Evolutionary conservation across 53 echinoderm and acorn worm species (phyloP).

Genomic region (Hippasteria phrygiana): DNA sequence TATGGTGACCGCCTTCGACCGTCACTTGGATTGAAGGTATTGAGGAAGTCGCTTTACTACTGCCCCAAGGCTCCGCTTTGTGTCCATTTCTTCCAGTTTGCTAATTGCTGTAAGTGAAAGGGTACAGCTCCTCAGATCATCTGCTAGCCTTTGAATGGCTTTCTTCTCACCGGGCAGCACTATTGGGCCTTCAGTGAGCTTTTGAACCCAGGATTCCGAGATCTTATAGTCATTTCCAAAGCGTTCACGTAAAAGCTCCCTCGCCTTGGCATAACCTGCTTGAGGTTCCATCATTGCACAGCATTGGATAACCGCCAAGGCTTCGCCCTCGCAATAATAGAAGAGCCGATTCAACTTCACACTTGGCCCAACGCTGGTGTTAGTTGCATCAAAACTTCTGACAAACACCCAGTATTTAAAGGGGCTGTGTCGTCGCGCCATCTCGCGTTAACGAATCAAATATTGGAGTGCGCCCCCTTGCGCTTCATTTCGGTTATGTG

Average conservation of each 20-base stretch:
- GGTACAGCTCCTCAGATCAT: neutral
- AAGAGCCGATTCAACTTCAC: conserved; percentile 2
- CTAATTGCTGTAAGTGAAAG: conserved; percentile 34
- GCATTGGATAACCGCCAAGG: conserved; percentile 6
- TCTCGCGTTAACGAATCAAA: too few species aligned
- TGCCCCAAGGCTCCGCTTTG: conserved; percentile 39
- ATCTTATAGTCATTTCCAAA: conserved; percentile 10
- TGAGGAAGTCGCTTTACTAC: conserved; percentile 51
- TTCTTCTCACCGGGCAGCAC: neutral
- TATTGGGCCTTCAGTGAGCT: neutral
- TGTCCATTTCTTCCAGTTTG: conserved; percentile 38
- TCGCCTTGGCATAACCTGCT: conserved; percentile 5
- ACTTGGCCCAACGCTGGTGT: conserved; percentile 23
- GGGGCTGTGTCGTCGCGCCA: too few species aligned
- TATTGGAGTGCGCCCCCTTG: too few species aligned
- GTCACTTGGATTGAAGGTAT: conserved; percentile 45
- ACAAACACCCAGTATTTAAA: conserved; percentile 1
- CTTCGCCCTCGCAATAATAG: neutral
- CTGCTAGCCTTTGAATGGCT: neutral
- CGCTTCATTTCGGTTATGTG: too few species aligned
- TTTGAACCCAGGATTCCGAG: conserved; percentile 4
- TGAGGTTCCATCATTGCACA: conserved; percentile 13
- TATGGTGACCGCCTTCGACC: conserved; percentile 22
- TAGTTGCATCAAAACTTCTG: conserved; percentile 10
- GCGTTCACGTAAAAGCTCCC: conserved; percentile 1